Base-by-base conservation (phyloP, 2,888 invertebrate genomes). In the Mythimna lalbum region DNA sequence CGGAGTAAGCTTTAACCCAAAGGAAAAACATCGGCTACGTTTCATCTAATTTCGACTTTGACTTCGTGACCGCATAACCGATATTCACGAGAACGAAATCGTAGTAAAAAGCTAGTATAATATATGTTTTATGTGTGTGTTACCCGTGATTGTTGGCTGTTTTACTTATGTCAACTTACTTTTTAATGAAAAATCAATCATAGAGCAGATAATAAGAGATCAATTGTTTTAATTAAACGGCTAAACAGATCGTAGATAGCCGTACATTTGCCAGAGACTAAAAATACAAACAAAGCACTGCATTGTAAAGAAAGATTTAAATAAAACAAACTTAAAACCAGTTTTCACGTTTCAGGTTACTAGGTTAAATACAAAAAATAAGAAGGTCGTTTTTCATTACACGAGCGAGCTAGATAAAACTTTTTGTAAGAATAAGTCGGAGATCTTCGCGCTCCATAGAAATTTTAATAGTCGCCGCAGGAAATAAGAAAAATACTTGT, bases 401-500 rank as follows among this genome's bases (percentile, higher is more conserved):
- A 50, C 50, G 47, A 27, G 59, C 23, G 31, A 57, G 67, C 60
- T 33, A 77, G 67, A 75, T 63, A 75, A 66, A 70, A 76, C 52
- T 36, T 76, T 62, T 78, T 63, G 49, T 60, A 33, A 60, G 50
- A 67, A 69, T 73, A 73, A 74, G 61, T 69, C 68, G 57, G 23
- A 64, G 61, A 69, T 64, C 69, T 59, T 43, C 0, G 53, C 47
- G 65, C 59, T 43, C 59, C 47, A 74, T 66, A 80, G 52, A 71
- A 76, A 81, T 81, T 56, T 73, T 76, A 82, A 87, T 73, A 76
- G 81, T 73, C 63, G 55, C 81, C 57, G 66, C 67, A 64, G 74
- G 71, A 83, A 85, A 83, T 81, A 84, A 83, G 71, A 85, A 80
- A 82, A 83, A 81, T 80, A 73, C 71, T 81, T 69, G 71, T 49